These are phyloP conservation scores for Cotesia chilonis DNA, from an alignment of 1,140 invertebrate genomes.

Conservation along the genomic window DNA sequence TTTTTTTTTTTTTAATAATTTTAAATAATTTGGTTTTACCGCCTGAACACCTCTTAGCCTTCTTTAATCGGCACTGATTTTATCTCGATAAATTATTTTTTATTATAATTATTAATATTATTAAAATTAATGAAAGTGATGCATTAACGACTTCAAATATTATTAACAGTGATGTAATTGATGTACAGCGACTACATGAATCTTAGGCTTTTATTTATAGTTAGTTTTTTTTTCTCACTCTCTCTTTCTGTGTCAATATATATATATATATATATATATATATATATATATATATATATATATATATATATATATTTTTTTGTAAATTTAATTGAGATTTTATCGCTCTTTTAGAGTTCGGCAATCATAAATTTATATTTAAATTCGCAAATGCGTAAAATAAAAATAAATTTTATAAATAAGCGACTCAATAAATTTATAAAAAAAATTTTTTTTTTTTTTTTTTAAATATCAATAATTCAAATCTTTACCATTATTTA, in stretches of 20 bases:
- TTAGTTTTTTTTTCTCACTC: conserved; percentile 5
- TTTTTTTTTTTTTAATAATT: conserved; percentile 10
- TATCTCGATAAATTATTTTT: neutral
- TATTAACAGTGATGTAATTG: conserved; percentile 20
- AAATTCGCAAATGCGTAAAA: too few relatives aligned
- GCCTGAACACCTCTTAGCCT: neutral
- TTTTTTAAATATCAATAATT: too few relatives aligned
- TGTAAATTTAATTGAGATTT: neutral
- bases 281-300: too few relatives aligned
- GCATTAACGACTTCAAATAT: conserved; percentile 3
- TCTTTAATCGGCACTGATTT: neutral
- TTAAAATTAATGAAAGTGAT: conserved; percentile 17
- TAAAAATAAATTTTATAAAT: too few relatives aligned
- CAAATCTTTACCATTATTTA: too few relatives aligned
- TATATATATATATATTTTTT: neutral
- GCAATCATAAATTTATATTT: too few relatives aligned
- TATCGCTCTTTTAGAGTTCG: neutral
- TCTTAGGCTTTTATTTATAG: conserved; percentile 8
- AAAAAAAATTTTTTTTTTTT: neutral
- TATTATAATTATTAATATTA: conserved; percentile 3
- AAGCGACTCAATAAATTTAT: neutral
- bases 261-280: neutral
- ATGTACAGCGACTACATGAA: conserved; percentile 16
- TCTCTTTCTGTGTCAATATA: conserved; percentile 2
- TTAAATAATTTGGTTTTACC: conserved; percentile 15